Evolutionary conservation across 1,140 invertebrate genomes (phyloP), one percentile per base, ranked within the genome.

Genomic region (Drosophila ficusphila): DNA sequence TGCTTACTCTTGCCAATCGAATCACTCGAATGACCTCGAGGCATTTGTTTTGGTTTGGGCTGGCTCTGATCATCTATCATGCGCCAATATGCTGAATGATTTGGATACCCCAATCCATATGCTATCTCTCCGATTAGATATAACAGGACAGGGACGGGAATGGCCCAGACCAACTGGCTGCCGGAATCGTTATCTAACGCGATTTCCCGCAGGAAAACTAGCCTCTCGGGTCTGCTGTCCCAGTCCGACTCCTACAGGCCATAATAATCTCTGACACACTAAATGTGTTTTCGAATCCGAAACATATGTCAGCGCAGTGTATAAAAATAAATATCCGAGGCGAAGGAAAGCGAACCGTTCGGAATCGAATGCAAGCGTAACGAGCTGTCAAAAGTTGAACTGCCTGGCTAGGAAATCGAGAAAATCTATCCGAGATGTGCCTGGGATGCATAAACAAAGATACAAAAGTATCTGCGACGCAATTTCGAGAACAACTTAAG

Each of bases 381-480:
- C 39, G 42, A 57, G 42, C 34, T 36, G 64, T 46, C 67, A 57
- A 44, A 52, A 44, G 11, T 48, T 60, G 38, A 46, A 48, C 31
- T 16, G 53, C 11, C 11, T 62, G 27, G 18, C 51, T 53, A 21
- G 16, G 34, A 39, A 54, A 25, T 54, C 33, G n/a, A 16, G 23
- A 7, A 70, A 33, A 38, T 14, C 16, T 54, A 9, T 41, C 12
- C 53, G 53, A 47, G 41, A 64, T 64, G 27, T 33, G 31, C 49
- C 46, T 19, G 19, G 11, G 16, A 52, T 39, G 42, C 62, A 75
- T 76, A 76, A 77, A 76, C 68, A 81, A 67, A 81, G 74, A 82
- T 69, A 69, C 68, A 74, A 70, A 81, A 72, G 72, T 81, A 81
- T 67, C 77, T 81, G 65, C 42, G 54, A 53, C 71, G 71, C 36